Percentiles rank a stretch among this genome's conserved stretches.
Conservation (phyloP, 2,797 vertebrate genomes). For the Mionectes olivaceus region DNA sequence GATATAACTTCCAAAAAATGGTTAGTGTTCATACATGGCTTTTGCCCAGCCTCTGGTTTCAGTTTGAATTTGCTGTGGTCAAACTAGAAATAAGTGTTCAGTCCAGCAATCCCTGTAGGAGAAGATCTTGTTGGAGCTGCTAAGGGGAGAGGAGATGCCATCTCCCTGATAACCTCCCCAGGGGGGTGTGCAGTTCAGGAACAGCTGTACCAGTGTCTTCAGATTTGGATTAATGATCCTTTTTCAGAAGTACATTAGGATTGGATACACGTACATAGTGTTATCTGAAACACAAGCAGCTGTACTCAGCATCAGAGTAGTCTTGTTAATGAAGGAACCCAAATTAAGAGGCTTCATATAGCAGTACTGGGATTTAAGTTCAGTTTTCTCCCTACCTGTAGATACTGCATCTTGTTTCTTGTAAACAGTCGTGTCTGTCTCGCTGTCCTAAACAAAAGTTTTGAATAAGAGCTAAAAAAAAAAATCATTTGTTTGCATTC, state of each 20-base stretch:
- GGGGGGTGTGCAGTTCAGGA: neutral
- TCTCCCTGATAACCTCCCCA: neutral
- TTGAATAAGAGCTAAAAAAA: neutral
- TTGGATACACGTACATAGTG: accelerated
- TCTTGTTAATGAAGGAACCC: neutral
- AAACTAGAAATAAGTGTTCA: neutral
- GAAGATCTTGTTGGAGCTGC: neutral
- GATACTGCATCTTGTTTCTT: neutral
- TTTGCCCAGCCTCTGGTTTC: neutral
- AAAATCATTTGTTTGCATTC: neutral
- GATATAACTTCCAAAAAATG: neutral
- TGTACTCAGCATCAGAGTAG: neutral
- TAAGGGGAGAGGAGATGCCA: neutral
- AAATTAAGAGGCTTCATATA: neutral
- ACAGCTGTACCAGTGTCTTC: neutral
- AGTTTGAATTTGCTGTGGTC: neutral
- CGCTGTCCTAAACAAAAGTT: neutral
- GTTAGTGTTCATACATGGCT: neutral
- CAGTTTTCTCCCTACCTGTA: neutral
- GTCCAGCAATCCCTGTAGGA: neutral
- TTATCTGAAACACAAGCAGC: neutral
- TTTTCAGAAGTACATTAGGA: neutral
- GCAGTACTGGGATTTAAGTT: neutral
- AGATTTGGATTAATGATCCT: neutral
- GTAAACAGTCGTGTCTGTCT: neutral